Conservation (phyloP, 2,888 invertebrate genomes). For the Diabrotica balteata region DNA sequence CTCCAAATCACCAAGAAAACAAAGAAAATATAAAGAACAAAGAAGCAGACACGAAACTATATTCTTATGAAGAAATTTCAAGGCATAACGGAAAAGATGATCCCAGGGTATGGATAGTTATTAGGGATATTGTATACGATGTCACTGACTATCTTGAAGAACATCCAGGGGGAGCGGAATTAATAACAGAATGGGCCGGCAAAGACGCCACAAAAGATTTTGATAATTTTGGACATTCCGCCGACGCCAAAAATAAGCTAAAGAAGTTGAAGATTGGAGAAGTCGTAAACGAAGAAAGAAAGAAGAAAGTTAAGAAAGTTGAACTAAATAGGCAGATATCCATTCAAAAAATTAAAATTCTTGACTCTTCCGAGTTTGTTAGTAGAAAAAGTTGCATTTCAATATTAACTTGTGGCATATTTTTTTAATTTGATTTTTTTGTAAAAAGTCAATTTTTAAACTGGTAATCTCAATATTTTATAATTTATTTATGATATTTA, state of each 20-base stretch:
- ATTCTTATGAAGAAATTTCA: no score
- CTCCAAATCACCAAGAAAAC: no score
- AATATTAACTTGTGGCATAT: conserved; percentile 6
- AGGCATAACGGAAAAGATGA: conserved; percentile 61
- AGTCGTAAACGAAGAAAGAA: conserved; percentile 61
- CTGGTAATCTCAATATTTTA: no score
- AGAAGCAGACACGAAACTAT: neutral
- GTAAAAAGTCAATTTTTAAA: no score
- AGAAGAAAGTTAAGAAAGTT: conserved; percentile 21
- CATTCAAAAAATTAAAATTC: neutral
- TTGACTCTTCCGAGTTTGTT: neutral
- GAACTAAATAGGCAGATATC: conserved; percentile 27
- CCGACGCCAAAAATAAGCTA: conserved; percentile 67
- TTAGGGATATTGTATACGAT: conserved; percentile 73
- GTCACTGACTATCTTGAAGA: conserved; percentile 68
- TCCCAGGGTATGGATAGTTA: conserved; percentile 68
- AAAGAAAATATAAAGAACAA: no score
- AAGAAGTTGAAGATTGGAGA: conserved; percentile 65
- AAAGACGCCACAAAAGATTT: conserved; percentile 71
- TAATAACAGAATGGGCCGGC: conserved; percentile 71
- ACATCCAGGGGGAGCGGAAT: conserved; percentile 75
- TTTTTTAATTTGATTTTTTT: no score
- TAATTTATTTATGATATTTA: no score
- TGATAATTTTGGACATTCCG: conserved; percentile 71
- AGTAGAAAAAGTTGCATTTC: conserved; percentile 5